Base-by-base conservation (phyloP, 2,888 invertebrate species). In the Epirrita christyi region DNA sequence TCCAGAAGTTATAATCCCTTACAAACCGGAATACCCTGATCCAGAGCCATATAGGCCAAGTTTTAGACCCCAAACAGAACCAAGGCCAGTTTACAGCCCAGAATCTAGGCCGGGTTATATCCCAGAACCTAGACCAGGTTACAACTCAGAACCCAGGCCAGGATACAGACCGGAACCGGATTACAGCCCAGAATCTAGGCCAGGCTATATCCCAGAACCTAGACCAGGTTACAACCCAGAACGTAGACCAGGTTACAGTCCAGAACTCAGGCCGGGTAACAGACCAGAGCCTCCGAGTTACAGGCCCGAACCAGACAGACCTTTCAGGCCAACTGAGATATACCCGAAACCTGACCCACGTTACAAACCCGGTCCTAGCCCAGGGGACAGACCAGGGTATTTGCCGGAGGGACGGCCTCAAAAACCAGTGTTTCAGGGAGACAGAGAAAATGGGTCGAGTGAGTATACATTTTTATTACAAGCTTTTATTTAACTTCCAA, bases 361-460 rank as follows among this genome's bases (percentile, higher is more conserved):
- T 46, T 60, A 49, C 2, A 55, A 48, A 13, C 59, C 67, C 8
- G 61, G 59, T 54, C 58, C 58, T n/a, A 61, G 56, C 47, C 66
- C 66, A 0, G 57, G 38, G 0, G 37, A 28, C 21, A 49, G 34
- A n/a, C 66, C 55, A 1, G 54, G 61, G 10, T 38, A 38, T 38
- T 14, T 38, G 6, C 38, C 38, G 6, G 38, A 38, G 6, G 11
- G 11, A 1, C 1, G n/a, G 38, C 68, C 72, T 6, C 61, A 57
- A 10, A 75, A 66, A 58, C 82, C 83, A 0, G 70, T 70, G 2
- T 72, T 68, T 48, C 72, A 72, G 47, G 75, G 75, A 21, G 83
- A 84, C 48, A 78, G 80, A 60, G 79, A 77, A 49, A 80, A 75
- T 47, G 81, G 75, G 48, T 71, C 79, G 36, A 75, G 87, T 86